Percentiles rank a stretch among this genome's conserved stretches.
Conservation (phyloP, 2,113 vertebrate genomes). For the Nycticebus coucang region DNA sequence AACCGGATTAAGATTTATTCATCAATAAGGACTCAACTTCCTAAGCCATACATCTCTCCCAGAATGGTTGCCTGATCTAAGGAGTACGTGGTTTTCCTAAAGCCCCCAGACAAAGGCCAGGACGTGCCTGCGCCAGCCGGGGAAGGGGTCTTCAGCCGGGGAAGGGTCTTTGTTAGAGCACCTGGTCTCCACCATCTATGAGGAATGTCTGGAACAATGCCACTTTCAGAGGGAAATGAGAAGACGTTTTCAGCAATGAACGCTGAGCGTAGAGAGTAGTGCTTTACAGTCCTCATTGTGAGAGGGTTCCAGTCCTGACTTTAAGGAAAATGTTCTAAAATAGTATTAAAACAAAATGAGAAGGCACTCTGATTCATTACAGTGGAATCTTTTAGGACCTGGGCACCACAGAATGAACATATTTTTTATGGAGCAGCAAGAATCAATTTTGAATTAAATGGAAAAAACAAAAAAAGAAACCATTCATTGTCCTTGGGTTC, state of each 20-base stretch:
- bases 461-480: not conserved
- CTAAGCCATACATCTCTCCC: slow-evolving; percentile 54
- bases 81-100: not conserved
- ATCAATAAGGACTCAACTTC: slow-evolving; percentile 66
- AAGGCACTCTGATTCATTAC: slow-evolving; percentile 18
- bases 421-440: not conserved
- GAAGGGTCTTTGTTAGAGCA: slow-evolving; percentile 34
- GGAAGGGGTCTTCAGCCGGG: not conserved
- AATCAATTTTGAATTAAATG: slow-evolving; percentile 42
- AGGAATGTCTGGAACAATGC: slow-evolving; percentile 53
- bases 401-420: not conserved
- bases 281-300: not conserved
- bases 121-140: not conserved
- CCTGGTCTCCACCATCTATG: not conserved
- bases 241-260: not conserved
- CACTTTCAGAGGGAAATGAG: not conserved
- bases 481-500: not conserved
- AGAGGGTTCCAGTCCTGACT: not conserved
- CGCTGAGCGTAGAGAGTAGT: not conserved
- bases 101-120: slow-evolving; percentile 62
- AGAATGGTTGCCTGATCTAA: slow-evolving; percentile 46
- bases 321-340: slow-evolving; percentile 39
- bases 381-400: not conserved
- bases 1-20: slow-evolving; percentile 75
- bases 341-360: slow-evolving; percentile 1